Evolutionary conservation across 1,140 invertebrate species (phyloP), one percentile per base, ranked within the genome.

Genomic region (Calliopsis andreniformis): DNA sequence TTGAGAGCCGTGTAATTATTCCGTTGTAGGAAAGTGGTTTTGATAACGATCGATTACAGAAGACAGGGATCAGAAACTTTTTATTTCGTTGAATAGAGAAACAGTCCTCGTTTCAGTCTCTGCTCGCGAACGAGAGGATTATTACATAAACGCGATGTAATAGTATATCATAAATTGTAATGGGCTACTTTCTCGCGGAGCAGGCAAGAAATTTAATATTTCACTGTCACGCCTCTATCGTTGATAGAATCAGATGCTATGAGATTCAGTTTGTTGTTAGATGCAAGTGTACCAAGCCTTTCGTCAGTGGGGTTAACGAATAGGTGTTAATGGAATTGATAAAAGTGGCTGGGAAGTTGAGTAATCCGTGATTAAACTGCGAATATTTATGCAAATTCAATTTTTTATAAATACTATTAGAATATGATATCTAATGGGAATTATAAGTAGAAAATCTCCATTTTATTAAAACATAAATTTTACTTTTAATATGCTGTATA

Each of bases 221-320:
- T 72, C 70, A 72, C 39, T 72, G 59, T 49, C 70, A 53, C 23
- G 47, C 32, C 47, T n/a, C n/a, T 42, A 72, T 68, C 53, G 35
- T 20, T 20, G 18, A 58, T 43, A 20, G 18, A 30, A 30, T 16
- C 14, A n/a, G 49, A 2, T 55, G 14, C n/a, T 30, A 35, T 18
- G 1, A 18, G 12, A 49, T 35, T 47, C 14, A 7, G 14, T 51
- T 51, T 16, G 10, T 47, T 45, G 18, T 16, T 25, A 42, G 12
- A 30, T 30, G 10, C 23, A 18, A 25, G n/a, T 55, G 51, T 55
- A 25, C 23, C 1, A 23, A 23, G 16, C 6, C 16, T n/a, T 47
- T n/a, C 45, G 45, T 2, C 2, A 18, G 7, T 10, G 8, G 10
- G 8, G 1, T 1, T 5, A 7, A 1, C 7, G 8, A 35, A 58